These are phyloP conservation scores for Diogma glabrata DNA, from an alignment of 2,888 invertebrate genomes.

Conservation along the genomic window DNA sequence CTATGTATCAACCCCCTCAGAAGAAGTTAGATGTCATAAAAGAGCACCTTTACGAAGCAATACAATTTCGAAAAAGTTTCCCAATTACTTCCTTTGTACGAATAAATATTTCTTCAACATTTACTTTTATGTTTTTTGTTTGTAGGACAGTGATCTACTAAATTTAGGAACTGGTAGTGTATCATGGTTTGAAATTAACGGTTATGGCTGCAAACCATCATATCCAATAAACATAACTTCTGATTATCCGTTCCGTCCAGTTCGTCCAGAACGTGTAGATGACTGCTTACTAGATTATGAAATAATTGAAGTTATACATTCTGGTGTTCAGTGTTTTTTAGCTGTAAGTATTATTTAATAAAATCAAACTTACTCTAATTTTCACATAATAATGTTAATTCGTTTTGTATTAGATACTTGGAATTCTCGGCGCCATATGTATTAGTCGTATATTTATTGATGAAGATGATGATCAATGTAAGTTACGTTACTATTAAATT, in stretches of 20 bases:
- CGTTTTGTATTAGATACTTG: conserved; percentile 43
- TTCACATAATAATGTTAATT: conserved; percentile 8
- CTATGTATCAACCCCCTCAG: no score
- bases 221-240: conserved; percentile 50
- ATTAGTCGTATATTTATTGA: conserved; percentile 55
- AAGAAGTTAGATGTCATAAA: no score
- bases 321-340: conserved; percentile 56
- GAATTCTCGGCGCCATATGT: conserved; percentile 53
- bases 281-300: conserved; percentile 79
- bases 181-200: conserved; percentile 92
- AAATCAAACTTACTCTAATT: no score
- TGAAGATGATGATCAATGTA: conserved; percentile 71
- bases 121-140: conserved; percentile 18
- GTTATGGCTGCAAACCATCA: conserved; percentile 73
- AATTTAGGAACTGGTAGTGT: conserved; percentile 85
- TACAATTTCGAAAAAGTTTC: no score
- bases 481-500: no score
- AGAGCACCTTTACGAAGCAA: no score
- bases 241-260: conserved; percentile 50
- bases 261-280: conserved; percentile 59
- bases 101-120: no score
- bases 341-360: conserved; percentile 51
- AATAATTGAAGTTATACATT: conserved; percentile 81
- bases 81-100: no score
- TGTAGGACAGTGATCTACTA: conserved; percentile 69